Conservation (phyloP, 2,797 vertebrate genomes). For the Mormyrops boulengeri region DNA sequence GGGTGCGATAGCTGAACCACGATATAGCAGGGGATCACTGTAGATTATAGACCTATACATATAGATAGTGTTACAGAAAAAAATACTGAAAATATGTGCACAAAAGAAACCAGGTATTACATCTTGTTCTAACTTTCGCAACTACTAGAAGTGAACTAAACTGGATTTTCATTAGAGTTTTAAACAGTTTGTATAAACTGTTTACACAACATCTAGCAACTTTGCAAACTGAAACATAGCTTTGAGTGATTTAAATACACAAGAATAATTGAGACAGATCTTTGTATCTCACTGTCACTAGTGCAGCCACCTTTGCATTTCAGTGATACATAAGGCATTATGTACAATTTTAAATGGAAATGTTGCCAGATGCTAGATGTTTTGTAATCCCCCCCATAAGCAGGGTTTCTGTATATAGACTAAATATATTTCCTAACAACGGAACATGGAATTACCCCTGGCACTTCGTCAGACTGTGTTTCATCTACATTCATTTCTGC, state of each 20-base stretch:
- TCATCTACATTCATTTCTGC: constrained; percentile 2
- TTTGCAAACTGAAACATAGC: neutral
- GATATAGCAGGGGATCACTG: too few species aligned
- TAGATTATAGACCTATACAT: neutral
- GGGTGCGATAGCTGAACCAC: too few species aligned
- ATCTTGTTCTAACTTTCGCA: neutral
- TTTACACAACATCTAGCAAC: neutral
- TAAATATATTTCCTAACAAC: neutral
- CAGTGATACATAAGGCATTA: neutral
- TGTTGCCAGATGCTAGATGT: neutral
- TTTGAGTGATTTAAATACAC: neutral
- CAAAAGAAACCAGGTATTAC: neutral
- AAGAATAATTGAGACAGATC: neutral
- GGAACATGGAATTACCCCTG: neutral
- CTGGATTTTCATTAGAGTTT: neutral
- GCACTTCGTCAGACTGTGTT: neutral
- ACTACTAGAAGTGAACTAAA: neutral
- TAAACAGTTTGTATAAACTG: neutral
- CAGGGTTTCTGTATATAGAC: neutral
- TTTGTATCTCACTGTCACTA: neutral
- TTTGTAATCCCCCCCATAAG: neutral
- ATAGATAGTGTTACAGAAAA: neutral
- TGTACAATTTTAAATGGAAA: neutral
- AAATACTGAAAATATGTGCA: neutral
- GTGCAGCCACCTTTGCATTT: neutral